Evolutionary conservation across 2,797 vertebrate genomes (phyloP), one percentile per base, ranked within the genome.

Genomic region (Gymnocypris eckloni): DNA sequence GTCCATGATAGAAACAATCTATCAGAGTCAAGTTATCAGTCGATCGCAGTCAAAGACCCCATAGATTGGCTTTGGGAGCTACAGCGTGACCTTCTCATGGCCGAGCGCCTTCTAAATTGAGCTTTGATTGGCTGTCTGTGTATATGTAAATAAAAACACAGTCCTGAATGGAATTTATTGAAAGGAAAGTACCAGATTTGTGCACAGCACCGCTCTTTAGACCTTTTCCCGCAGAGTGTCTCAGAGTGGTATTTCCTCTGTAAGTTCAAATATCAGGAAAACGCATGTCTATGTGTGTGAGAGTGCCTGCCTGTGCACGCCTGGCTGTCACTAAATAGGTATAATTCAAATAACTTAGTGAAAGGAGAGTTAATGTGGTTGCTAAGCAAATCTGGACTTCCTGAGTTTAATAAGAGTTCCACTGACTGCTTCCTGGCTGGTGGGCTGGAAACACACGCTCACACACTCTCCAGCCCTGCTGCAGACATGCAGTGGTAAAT

Each of bases 351-450:
- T 90, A 83, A 86, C 75, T 90, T 91, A 92, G 90, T 92, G 93
- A 94, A 93, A 92, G 93, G 93, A 92, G 91, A 83, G n/a, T 85
- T 92, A 92, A 94, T 94, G 91, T 79, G 91, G 94, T 95, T 95
- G 93, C 93, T 95, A 94, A 94, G 94, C 92, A 94, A 94, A 95
- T 90, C 88, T 91, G 90, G 88, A 85, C 90, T 93, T 92, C 90
- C 91, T 92, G 92, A 89, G 86, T 91, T 91, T 91, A 94, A 94
- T 92, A 88, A 84, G 88, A 92, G 82, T 86, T 18, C 79, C 87
- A 89, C 85, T 89, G 84, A 90, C 92, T 90, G 86, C 92, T 93
- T 93, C 90, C 92, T 92, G 92, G 86, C 91, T 91, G 91, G 87
- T 85, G 87, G 89, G 88, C 79, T 87, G 90, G 90, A 92, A 88